These are phyloP conservation scores for Nomada goodeniana DNA, from an alignment of 2,888 invertebrate species.

Conservation along the genomic window DNA sequence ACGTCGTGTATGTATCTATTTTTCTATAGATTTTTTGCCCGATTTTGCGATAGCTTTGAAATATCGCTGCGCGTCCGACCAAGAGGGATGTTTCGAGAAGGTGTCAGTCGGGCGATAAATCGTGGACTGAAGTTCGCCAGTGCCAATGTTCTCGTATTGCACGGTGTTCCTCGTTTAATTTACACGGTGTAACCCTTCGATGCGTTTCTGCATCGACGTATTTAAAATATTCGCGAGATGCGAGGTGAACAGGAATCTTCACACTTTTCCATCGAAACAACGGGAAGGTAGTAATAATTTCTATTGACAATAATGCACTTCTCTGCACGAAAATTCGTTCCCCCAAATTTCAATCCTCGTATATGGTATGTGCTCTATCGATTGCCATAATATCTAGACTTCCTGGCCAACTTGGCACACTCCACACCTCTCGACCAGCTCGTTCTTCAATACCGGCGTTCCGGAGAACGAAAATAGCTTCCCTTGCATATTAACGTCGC, in stretches of 20 bases:
- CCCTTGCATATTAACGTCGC: not conserved
- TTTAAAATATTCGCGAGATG: too few relatives aligned
- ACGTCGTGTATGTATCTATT: not conserved
- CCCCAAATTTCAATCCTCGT: too few relatives aligned
- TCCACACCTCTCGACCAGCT: not conserved
- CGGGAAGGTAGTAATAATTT: too few relatives aligned
- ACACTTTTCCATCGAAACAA: too few relatives aligned
- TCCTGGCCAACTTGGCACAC: constrained; percentile 7
- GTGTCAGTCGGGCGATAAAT: constrained; percentile 24
- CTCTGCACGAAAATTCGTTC: not conserved
- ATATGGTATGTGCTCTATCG: not conserved
- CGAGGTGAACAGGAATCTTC: too few relatives aligned
- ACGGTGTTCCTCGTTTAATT: not conserved
- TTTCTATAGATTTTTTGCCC: not conserved
- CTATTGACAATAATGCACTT: not conserved
- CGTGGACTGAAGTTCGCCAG: not conserved
- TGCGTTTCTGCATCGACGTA: too few relatives aligned
- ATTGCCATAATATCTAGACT: constrained; percentile 1
- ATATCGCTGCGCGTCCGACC: constrained; percentile 11
- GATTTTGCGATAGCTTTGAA: not conserved
- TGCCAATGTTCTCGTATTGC: not conserved
- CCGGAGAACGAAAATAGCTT: not conserved
- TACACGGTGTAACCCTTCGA: not conserved
- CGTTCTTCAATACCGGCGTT: not conserved
- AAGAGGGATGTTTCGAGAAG: constrained; percentile 8